phyloP scores from a whole-genome alignment of 2,797 vertebrate species.

The Miichthys miiuy region DNA sequence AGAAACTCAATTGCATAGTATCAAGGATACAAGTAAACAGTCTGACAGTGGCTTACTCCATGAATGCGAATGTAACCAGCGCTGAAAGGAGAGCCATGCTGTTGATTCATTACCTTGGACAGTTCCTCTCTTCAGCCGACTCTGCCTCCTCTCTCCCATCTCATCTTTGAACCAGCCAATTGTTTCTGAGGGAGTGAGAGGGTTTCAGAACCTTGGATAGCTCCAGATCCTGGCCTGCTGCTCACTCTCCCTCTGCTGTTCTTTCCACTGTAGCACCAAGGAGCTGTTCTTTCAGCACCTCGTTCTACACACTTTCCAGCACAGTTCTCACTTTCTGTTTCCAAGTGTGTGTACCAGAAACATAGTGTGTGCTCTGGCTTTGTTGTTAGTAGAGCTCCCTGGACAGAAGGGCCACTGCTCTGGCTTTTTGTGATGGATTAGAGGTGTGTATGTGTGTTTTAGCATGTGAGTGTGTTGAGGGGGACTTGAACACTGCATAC shows the following conservation, averaged over 20 bases:
- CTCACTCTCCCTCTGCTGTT: neutral
- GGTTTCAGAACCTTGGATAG: conserved; percentile 66
- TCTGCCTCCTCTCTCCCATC: conserved; percentile 18
- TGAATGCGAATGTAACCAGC: conserved; percentile 14
- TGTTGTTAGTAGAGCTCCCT: conserved; percentile 41
- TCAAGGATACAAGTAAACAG: conserved; percentile 29
- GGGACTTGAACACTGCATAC: conserved; percentile 10
- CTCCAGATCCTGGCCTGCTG: conserved; percentile 32
- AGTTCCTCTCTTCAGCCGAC: conserved; percentile 38
- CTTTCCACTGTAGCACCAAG: neutral
- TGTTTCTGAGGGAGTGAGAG: conserved; percentile 39
- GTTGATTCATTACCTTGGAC: conserved; percentile 56
- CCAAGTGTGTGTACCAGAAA: neutral
- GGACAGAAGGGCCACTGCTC: conserved; percentile 43
- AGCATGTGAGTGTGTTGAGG: conserved; percentile 2
- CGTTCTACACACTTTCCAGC: conserved; percentile 17
- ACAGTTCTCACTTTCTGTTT: conserved; percentile 16
- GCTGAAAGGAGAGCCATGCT: conserved; percentile 35
- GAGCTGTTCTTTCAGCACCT: conserved; percentile 60
- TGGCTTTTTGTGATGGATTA: conserved; percentile 65
- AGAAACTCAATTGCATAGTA: neutral
- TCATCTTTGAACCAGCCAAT: conserved; percentile 11
- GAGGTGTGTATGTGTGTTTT: conserved; percentile 10
- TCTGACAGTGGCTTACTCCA: conserved; percentile 21
- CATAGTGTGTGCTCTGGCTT: conserved; percentile 1